phyloP scores from a whole-genome alignment of 2,797 vertebrate genomes.

The Podarcis lilfordi region DNA sequence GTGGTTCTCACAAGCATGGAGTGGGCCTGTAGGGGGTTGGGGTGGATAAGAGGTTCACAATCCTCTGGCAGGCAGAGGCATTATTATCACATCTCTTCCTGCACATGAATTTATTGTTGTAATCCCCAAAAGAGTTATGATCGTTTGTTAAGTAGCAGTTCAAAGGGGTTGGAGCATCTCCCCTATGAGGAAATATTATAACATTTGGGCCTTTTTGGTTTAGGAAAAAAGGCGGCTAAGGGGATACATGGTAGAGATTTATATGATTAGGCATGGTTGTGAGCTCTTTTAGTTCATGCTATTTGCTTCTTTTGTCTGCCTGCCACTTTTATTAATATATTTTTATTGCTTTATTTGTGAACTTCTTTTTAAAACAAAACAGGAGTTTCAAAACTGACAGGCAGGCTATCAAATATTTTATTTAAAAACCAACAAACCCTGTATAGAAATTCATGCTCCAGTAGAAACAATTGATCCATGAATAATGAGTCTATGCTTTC shows the following conservation, averaged over 20 bases:
- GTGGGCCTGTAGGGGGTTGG: neutral
- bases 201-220: too few relatives aligned
- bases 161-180: too few relatives aligned
- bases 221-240: too few relatives aligned
- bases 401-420: neutral
- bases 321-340: neutral
- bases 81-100: neutral
- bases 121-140: neutral
- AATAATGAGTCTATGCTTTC: neutral
- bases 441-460: neutral
- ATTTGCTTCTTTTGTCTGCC: neutral
- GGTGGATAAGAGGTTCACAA: neutral
- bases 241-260: too few relatives aligned
- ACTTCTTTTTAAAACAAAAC: neutral
- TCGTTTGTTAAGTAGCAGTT: neutral
- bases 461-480: neutral
- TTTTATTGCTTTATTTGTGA: neutral
- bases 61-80: neutral
- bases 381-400: neutral
- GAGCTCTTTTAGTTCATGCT: neutral
- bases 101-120: neutral
- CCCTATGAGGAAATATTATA: too few relatives aligned
- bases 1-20: neutral
- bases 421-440: neutral
- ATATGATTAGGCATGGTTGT: too few relatives aligned